These are phyloP conservation scores for Scotopteryx bipunctaria DNA, from an alignment of 2,888 invertebrate genomes.

Conservation along the genomic window DNA sequence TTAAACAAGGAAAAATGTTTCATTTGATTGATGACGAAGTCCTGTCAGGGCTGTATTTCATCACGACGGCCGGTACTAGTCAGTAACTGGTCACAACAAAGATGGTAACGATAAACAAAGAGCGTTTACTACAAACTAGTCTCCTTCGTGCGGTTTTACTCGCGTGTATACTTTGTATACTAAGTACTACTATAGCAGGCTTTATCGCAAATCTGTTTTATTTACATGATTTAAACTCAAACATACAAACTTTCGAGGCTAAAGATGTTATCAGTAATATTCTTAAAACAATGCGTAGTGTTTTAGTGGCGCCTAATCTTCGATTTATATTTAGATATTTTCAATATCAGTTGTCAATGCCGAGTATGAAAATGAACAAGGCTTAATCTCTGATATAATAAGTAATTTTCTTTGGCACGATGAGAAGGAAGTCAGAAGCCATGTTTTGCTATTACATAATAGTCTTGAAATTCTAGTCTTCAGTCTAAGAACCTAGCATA, in stretches of 20 bases:
- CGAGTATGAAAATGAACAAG: slow-evolving; percentile 9
- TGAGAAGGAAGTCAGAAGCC: slow-evolving; percentile 8
- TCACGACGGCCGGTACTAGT: neutral
- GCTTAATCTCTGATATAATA: neutral
- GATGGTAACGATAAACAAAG: slow-evolving; percentile 3
- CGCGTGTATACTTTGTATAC: no score
- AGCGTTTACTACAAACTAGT: no score
- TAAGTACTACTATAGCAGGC: no score
- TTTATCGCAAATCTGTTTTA: no score
- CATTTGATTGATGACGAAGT: slow-evolving; percentile 4
- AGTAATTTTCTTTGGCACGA: slow-evolving; percentile 12
- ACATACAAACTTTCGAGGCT: no score
- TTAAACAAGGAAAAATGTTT: neutral
- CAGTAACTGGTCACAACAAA: neutral
- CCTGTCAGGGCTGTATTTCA: slow-evolving; percentile 4
- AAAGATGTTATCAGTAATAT: no score
- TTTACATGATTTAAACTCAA: no score
- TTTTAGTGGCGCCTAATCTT: slow-evolving; percentile 14
- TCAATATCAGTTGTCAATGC: slow-evolving; percentile 12
- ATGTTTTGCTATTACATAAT: slow-evolving; percentile 8
- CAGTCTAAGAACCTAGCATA: neutral
- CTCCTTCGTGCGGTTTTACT: no score
- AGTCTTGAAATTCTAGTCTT: neutral
- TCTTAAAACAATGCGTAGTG: slow-evolving; percentile 19
- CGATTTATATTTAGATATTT: slow-evolving; percentile 7